A percentile compares a stretch with the other conserved stretches of the same genome.
These are phyloP conservation scores for Scaptomyza caliginosa DNA, from an alignment of 2,888 invertebrate genomes.

Conservation along the genomic window DNA sequence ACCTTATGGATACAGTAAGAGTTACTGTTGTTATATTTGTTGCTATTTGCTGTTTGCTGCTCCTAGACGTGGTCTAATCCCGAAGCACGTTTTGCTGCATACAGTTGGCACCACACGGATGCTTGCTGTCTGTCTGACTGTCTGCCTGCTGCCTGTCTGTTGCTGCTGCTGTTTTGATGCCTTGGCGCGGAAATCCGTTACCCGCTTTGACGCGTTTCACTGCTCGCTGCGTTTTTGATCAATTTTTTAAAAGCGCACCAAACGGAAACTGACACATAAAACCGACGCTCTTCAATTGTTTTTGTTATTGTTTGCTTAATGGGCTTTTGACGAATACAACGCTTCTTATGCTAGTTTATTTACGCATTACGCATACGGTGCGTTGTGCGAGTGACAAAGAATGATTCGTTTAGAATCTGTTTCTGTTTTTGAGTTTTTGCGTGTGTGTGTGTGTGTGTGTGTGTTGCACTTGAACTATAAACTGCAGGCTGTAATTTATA, in stretches of 20 bases:
- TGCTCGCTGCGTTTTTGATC: constrained; percentile 44
- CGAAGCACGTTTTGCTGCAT: constrained; percentile 60
- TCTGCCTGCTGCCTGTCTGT: constrained; percentile 35
- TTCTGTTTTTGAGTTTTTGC: not conserved
- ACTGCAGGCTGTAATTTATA: constrained; percentile 40
- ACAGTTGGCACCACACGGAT: constrained; percentile 63
- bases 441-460: constrained; percentile 5
- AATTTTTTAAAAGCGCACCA: constrained; percentile 59
- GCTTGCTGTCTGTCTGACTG: constrained; percentile 15
- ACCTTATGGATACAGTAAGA: constrained; percentile 66
- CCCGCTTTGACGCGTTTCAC: constrained; percentile 44
- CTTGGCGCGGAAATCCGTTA: constrained; percentile 71
- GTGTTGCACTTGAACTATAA: constrained; percentile 28
- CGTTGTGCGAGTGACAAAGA: constrained; percentile 23
- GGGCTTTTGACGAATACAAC: not conserved
- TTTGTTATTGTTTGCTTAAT: constrained; percentile 18
- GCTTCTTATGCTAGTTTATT: constrained; percentile 16
- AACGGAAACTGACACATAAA: constrained; percentile 66
- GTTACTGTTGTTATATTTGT: constrained; percentile 30
- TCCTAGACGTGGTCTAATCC: constrained; percentile 47
- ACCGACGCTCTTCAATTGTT: constrained; percentile 11
- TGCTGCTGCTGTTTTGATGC: constrained; percentile 54
- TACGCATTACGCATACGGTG: constrained; percentile 56
- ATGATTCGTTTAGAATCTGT: not conserved
- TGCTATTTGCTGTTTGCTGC: constrained; percentile 27